A percentile compares a stretch with the other conserved stretches of the same genome.
phyloP scores from a whole-genome alignment of 2,797 vertebrate genomes.

The Mus minutoides region DNA sequence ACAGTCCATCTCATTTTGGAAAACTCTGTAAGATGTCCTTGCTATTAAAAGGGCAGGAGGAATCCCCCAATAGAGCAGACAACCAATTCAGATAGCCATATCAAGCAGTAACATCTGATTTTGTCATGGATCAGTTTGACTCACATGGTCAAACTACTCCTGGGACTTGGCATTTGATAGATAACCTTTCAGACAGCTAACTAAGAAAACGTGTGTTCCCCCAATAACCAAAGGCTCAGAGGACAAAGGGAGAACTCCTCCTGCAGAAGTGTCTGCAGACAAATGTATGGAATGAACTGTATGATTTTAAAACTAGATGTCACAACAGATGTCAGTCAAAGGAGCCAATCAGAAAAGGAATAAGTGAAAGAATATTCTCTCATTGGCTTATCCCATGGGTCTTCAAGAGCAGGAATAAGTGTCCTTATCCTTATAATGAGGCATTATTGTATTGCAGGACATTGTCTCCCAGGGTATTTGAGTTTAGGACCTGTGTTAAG shows the following conservation, averaged over 20 bases:
- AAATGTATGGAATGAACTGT: neutral
- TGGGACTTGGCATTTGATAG: neutral
- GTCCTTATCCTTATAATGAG: slow-evolving; percentile 1
- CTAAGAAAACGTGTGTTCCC: neutral
- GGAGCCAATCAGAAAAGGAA: slow-evolving; percentile 28
- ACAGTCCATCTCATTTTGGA: slow-evolving; percentile 39
- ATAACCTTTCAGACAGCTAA: slow-evolving; percentile 1
- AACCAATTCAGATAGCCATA: slow-evolving; percentile 49
- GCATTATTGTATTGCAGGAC: neutral
- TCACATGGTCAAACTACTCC: slow-evolving; percentile 19
- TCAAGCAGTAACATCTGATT: slow-evolving; percentile 39
- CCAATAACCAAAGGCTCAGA: neutral
- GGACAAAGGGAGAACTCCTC: neutral
- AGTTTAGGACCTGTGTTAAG: neutral
- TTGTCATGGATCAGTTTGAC: slow-evolving; percentile 18
- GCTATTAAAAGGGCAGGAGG: neutral
- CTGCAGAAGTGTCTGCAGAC: neutral
- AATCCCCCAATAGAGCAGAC: neutral
- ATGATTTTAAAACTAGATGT: slow-evolving; percentile 46
- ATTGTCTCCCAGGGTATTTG: neutral
- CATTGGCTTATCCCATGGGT: neutral
- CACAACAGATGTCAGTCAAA: slow-evolving; percentile 38
- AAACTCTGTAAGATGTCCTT: slow-evolving; percentile 48
- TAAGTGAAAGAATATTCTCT: neutral
- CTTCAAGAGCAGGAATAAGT: slow-evolving; percentile 14